Base-by-base conservation (phyloP, 2,113 vertebrate genomes). In the Copsychus sechellarum region DNA sequence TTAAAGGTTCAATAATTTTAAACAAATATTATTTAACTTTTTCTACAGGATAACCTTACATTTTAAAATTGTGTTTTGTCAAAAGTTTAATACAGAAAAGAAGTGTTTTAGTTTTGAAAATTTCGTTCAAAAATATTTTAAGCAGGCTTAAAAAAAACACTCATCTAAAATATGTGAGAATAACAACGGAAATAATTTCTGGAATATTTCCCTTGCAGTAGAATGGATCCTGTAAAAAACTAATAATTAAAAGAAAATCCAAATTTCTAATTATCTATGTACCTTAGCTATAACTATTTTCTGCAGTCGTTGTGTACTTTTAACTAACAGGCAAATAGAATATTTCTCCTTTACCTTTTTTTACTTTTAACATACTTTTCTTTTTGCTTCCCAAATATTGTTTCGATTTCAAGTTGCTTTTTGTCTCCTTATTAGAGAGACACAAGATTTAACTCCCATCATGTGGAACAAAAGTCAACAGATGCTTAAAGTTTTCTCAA, bases 221-320 rank as follows among this genome's bases (percentile, higher is more conserved):
- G 23, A 13, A 40, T 5, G 16, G 12, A n/a, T 58, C 29, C n/a
- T 0, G 0, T 23, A 6, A 42, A 73, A 36, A 23, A 65, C 1
- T 43, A 13, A 67, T 9, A 40, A 38, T 10, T 15, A 53, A 67
- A 56, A 53, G 14, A 22, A 36, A 50, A 8, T 33, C 8, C 2
- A 5, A 5, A 2, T n/a, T 73, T 53, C 13, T 42, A 23, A 74
- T 24, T 57, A 47, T 14, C 56, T 45, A 3, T 1, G 33, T 42
- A 33, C 42, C 7, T 60, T 36, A 47, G 15, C 17, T 48, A 36
- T 14, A 42, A 6, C 11, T 34, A 4, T 56, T 60, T 51, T 57
- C 51, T 72, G 64, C 67, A 88, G 45, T 57, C 3, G 3, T 56
- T 57, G 28, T 18, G 18, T 48, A 6, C 15, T 88, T 69, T 53